Evolutionary conservation across 2,888 invertebrate species (phyloP).

Genomic region (Ichneumon xanthorius): DNA sequence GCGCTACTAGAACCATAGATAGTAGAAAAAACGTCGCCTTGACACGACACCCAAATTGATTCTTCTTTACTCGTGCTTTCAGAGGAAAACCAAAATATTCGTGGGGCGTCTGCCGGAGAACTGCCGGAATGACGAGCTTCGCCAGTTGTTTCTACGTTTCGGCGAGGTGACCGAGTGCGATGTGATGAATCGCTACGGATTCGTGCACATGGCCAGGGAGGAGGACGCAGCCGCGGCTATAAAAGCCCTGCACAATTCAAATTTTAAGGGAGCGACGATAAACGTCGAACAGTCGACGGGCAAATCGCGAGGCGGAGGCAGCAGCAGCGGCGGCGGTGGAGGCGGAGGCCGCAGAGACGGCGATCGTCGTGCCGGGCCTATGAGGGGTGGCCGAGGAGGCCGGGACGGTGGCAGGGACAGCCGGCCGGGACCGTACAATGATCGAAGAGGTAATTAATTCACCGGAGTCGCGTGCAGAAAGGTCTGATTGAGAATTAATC

Average conservation of each 20-base stretch:
- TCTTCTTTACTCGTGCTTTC: conserved; percentile 76
- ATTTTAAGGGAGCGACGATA: conserved; percentile 93
- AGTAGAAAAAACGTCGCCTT: not conserved
- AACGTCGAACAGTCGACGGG: conserved; percentile 94
- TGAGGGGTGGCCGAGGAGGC: conserved; percentile 86
- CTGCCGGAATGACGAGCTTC: conserved; percentile 93
- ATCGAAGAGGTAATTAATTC: conserved; percentile 80
- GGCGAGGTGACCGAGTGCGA: conserved; percentile 97
- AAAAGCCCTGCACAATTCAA: conserved; percentile 91
- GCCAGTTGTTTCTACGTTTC: conserved; percentile 93
- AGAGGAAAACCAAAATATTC: conserved; percentile 94
- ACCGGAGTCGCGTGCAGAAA: not conserved
- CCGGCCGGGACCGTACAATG: conserved; percentile 84
- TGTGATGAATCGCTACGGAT: conserved; percentile 97
- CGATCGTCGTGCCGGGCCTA: conserved; percentile 86
- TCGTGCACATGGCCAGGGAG: conserved; percentile 95
- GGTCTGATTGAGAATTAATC: not conserved
- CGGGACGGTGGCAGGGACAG: conserved; percentile 85
- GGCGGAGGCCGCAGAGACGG: conserved; percentile 85
- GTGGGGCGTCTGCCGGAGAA: conserved; percentile 96
- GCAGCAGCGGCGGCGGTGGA: conserved; percentile 85
- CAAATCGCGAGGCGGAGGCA: conserved; percentile 89
- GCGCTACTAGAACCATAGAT: not conserved
- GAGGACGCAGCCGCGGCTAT: conserved; percentile 94
- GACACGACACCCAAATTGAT: not conserved